These are phyloP conservation scores for Brenthis ino DNA, from an alignment of 2,888 invertebrate species.

Conservation along the genomic window DNA sequence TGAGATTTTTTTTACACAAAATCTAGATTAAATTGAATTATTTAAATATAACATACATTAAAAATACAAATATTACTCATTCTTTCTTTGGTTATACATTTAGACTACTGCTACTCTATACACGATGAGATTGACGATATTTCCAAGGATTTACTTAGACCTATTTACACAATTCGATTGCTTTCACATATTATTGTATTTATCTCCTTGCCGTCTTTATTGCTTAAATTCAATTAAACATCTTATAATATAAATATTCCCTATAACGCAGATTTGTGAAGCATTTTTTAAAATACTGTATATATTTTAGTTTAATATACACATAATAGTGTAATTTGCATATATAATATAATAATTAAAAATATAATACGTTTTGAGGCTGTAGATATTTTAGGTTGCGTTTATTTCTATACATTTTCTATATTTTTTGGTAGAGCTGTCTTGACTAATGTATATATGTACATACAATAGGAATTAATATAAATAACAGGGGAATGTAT, in stretches of 20 bases:
- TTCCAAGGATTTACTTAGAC: not conserved
- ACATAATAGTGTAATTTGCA: not conserved
- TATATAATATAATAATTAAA: too few species aligned
- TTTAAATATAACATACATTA: conserved; percentile 3
- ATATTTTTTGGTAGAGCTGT: conserved; percentile 10
- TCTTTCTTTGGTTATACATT: conserved; percentile 9
- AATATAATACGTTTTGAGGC: too few species aligned
- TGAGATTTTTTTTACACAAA: conserved; percentile 2
- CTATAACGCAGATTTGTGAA: not conserved
- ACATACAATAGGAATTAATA: conserved; percentile 6
- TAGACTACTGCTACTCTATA: not conserved
- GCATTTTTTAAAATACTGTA: not conserved
- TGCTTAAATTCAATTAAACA: conserved; percentile 22
- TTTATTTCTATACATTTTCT: too few species aligned
- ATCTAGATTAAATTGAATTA: conserved; percentile 3
- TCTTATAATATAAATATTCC: not conserved
- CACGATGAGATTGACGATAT: not conserved
- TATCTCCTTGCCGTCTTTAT: conserved; percentile 23
- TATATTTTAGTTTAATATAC: not conserved
- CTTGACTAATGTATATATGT: conserved; percentile 11
- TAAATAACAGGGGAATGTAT: conserved; percentile 26
- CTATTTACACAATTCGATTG: conserved; percentile 29
- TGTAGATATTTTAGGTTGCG: too few species aligned
- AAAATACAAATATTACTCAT: conserved; percentile 2
- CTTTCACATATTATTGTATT: conserved; percentile 28